Base-by-base conservation (phyloP, 2,113 vertebrate genomes). In the Periophthalmodon schlosseri region DNA sequence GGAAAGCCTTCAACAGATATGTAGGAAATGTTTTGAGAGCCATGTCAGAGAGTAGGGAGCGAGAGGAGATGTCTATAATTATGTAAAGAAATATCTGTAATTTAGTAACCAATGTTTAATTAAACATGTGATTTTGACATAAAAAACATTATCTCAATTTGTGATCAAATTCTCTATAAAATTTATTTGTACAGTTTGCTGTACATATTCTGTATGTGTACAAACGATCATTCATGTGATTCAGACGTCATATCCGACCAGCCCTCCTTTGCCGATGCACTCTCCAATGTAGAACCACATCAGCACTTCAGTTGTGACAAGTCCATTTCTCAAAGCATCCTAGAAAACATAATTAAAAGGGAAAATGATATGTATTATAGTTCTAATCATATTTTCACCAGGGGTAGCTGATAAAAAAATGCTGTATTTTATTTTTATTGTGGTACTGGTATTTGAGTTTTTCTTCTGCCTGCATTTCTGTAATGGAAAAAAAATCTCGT, bases 51-150 rank as follows among this genome's bases (percentile, higher is more conserved):
- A 98, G 86, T 86, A 92, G 95, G 79, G 98, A 99, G 67, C 91
- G 85, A 54, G 97, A 99, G 79, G 97, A 99, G 87, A 96, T 98
- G 97, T 96, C 95, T 2, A 96, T 99, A 83, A 96, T 99, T 67
- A 95, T 94, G 0, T 97, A 93, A 23, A 24, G 13, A 14, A 63
- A 18, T 8, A 67, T 63, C 1, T 63, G 23, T 36, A 56, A 68
- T 52, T 0, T 18, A 5, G 60, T 34, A 10, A 44, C 39, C 39
- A 28, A 28, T 28, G 23, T 60, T 28, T 20, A 6, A 52, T 18
- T 52, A 52, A 52, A 52, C 6, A 20, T 64, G 8, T 39, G 4
- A 39, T 39, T 65, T 65, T 39, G 34, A 65, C 2, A n/a, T 20
- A n/a, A 65, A 65, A 28, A 44, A 54, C 24, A 33, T 16, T 2